These are phyloP conservation scores for Latrodectus geometricus DNA, from an alignment of 1,140 invertebrate species.

Conservation along the genomic window DNA sequence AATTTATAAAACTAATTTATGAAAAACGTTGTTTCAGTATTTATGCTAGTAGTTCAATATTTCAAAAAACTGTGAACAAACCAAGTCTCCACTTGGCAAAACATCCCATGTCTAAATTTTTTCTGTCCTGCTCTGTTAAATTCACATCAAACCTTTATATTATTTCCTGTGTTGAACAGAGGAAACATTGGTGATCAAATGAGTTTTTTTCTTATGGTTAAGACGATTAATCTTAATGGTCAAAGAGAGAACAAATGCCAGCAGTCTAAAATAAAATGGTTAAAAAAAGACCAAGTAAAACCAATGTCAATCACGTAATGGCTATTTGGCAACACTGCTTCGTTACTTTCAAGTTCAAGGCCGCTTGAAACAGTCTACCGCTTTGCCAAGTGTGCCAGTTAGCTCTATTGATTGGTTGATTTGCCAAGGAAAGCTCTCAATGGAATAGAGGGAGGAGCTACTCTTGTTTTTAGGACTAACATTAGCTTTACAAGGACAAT, in stretches of 20 bases:
- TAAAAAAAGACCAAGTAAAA: not conserved
- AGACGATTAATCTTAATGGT: not conserved
- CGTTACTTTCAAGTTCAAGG: not conserved
- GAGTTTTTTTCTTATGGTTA: not conserved
- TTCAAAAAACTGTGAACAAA: no score
- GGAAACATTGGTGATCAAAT: no score
- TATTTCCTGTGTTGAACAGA: no score
- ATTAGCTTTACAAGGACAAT: no score
- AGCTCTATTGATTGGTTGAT: not conserved
- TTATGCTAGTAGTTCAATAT: no score
- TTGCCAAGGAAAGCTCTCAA: not conserved
- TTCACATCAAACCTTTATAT: no score
- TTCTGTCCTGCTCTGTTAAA: no score
- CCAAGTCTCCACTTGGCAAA: no score
- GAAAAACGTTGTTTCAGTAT: no score
- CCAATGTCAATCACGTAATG: not conserved
- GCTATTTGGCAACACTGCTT: not conserved
- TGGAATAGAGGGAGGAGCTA: not conserved
- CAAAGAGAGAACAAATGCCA: not conserved
- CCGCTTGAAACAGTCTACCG: not conserved
- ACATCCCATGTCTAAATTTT: no score
- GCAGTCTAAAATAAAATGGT: not conserved
- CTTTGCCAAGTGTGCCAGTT: not conserved
- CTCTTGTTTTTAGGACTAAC: no score
- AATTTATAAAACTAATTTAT: no score